A percentile compares a stretch with the other conserved stretches of the same genome.
These are phyloP conservation scores for Halocaridina rubra DNA, from an alignment of 2,888 invertebrate species.

Conservation along the genomic window DNA sequence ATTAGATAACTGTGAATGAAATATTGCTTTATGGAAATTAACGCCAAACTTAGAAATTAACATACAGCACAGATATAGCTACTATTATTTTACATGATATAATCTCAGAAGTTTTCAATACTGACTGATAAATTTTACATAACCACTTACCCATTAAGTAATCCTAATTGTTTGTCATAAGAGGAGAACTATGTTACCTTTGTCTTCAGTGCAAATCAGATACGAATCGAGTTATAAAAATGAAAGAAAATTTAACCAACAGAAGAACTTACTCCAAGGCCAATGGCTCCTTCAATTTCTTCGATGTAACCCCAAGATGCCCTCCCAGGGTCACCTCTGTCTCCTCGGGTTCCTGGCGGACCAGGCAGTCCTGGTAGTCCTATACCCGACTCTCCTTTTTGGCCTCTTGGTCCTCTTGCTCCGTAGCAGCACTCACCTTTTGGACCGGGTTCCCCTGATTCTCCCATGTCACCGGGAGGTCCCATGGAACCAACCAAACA, in stretches of 20 bases:
- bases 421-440: slow-evolving; percentile 58
- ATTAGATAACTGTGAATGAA: no score
- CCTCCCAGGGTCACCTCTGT: slow-evolving; percentile 36
- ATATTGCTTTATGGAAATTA: no score
- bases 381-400: slow-evolving; percentile 4
- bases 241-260: background rate
- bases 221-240: background rate
- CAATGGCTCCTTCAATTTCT: background rate
- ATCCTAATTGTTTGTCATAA: background rate
- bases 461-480: slow-evolving; percentile 23
- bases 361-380: slow-evolving; percentile 18
- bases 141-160: no score
- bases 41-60: no score
- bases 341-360: slow-evolving; percentile 24
- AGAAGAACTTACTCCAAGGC: background rate
- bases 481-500: slow-evolving; percentile 43
- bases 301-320: background rate
- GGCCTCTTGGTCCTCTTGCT: slow-evolving; percentile 10
- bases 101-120: no score
- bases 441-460: slow-evolving; percentile 19
- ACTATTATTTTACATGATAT: no score
- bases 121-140: no score
- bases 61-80: no score
- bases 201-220: background rate
- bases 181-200: no score